phyloP scores from a whole-genome alignment of 1,140 invertebrate species.

The Bradysia coprophila region DNA sequence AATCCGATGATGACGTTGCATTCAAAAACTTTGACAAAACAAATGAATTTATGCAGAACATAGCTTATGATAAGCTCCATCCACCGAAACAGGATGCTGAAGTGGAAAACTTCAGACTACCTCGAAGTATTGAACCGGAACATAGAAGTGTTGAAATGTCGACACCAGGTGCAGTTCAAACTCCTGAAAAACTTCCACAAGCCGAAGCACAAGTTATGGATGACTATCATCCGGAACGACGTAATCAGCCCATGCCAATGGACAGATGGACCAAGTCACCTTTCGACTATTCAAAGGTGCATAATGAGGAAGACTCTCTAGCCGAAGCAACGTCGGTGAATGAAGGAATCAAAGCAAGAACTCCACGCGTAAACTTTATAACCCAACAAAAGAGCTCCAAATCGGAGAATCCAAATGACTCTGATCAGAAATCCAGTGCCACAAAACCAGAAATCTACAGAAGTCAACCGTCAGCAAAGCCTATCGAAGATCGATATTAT shows the following conservation, averaged over 20 bases:
- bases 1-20: neutral
- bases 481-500: neutral
- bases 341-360: slow-evolving; percentile 7
- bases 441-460: slow-evolving; percentile 5
- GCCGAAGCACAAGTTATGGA: slow-evolving; percentile 9
- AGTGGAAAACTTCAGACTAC: neutral
- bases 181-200: slow-evolving; percentile 3
- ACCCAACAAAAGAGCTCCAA: slow-evolving; percentile 7
- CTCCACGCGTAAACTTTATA: slow-evolving; percentile 10
- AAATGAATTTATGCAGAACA: neutral
- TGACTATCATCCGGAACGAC: neutral
- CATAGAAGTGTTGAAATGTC: neutral
- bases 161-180: neutral
- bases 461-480: slow-evolving; percentile 2
- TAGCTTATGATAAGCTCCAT: neutral
- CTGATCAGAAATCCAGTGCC: slow-evolving; percentile 4
- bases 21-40: neutral
- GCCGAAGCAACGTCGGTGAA: slow-evolving; percentile 7
- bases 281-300: slow-evolving; percentile 1
- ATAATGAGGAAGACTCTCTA: slow-evolving; percentile 6
- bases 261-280: slow-evolving; percentile 3
- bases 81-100: neutral
- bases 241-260: slow-evolving; percentile 1
- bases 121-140: neutral
- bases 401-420: neutral